Evolutionary conservation across 2,113 vertebrate genomes (phyloP), one percentile per base, ranked within the genome.

Genomic region (Cnemophilus loriae): DNA sequence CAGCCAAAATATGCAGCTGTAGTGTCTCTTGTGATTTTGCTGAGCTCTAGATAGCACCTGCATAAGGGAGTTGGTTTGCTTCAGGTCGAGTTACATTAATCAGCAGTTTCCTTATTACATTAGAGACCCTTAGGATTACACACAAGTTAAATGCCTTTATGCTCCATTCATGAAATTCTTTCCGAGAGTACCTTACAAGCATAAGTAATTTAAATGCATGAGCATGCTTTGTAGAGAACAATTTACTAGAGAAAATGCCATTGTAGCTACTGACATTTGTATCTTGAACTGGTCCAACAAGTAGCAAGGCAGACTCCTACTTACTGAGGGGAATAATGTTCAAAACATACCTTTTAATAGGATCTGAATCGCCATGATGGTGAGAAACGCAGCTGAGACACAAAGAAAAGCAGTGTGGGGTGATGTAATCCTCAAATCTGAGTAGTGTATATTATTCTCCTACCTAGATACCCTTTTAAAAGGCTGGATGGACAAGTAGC

Each of bases 371-470:
- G 16, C 63, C 63, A 50, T 10, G 23, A 80, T 49, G 15, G 71
- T 88, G 71, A 84, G 59, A 93, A 94, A 80, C 61, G 55, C 63
- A 88, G n/a, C 59, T 80, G 30, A 60, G 41, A 69, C 60, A 89
- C 76, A 92, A 93, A 93, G 63, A 56, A 90, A 88, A 92, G 67
- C 92, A 46, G 23, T 50, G 63, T 80, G 95, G 52, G 65, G 56
- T 87, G 57, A 90, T 93, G 88, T 93, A 95, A 96, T 93, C 83
- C 79, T 90, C 53, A 65, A 49, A 21, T 76, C 37, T 50, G 79
- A 86, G 63, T 33, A 65, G 18, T 50, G 16, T 57, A 15, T 80
- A 61, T 80, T 93, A 80, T 88, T 92, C 55, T 83, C 10, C 57
- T 90, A 74, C 79, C 63, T 74, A 90, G 71, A 88, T 59, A 37